Base-by-base conservation (phyloP, 2,113 vertebrate species). In the Ciconia maguari region DNA sequence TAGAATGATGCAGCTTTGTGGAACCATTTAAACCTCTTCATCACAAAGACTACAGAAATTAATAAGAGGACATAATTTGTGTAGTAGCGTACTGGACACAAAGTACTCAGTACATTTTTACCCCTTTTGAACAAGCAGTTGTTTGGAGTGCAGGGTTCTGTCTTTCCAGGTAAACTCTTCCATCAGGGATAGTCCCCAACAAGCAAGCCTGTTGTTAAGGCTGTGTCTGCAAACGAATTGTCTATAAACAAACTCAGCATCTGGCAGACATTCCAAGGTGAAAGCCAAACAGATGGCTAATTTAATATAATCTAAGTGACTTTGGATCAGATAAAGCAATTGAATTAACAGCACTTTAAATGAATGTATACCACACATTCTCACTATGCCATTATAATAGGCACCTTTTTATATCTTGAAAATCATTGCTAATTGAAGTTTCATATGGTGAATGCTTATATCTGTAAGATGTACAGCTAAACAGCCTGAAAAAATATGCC, bases 201-300 rank as follows among this genome's bases (percentile, higher is more conserved):
- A 92, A 97, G 94, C 83, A 96, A 88, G 79, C 83, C 94, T 97
- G 93, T 97, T 96, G 93, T 95, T 97, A 96, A 97, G 89, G 55
- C 90, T 98, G 72, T 94, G 81, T 74, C 78, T 96, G 96, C 87
- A 98, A 97, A 98, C 96, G 97, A 97, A 97, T 96, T 90, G 96
- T 96, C 91, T 96, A 81, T 94, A 98, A 98, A 98, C 97, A 98
- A 95, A 97, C 95, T 97, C 97, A 95, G 98, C 98, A 98, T 98
- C 98, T 98, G 98, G 98, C 97, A 98, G 97, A 98, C 98, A 97
- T 98, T 98, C 97, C 98, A 98, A 98, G 98, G 98, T 98, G 98
- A 98, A 98, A 97, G 93, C 97, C 97, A 98, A 97, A 95, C 98
- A 98, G 98, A 98, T 98, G 98, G 98, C 98, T 98, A 98, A 98